These are phyloP conservation scores for Linepithema humile DNA, from an alignment of 1,140 invertebrate genomes.

Conservation along the genomic window DNA sequence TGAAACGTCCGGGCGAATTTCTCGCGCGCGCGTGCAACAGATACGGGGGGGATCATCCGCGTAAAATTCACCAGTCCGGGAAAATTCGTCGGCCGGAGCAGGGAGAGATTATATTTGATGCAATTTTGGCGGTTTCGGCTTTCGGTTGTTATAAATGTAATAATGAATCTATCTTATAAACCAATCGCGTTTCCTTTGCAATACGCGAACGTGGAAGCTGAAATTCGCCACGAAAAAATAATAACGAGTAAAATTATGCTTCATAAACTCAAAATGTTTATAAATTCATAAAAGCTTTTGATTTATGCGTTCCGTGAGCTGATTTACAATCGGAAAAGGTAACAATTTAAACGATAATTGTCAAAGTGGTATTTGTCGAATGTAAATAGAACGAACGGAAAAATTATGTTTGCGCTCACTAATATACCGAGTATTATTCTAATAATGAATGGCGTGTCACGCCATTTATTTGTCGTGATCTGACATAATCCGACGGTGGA, in stretches of 20 bases:
- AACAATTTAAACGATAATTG: not conserved
- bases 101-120: not conserved
- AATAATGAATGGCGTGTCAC: constrained; percentile 19
- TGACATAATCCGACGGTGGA: constrained; percentile 15
- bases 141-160: not conserved
- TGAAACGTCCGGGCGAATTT: constrained; percentile 42
- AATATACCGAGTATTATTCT: not conserved
- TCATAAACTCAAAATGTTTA: too few relatives aligned
- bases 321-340: not conserved
- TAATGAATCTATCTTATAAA: not conserved
- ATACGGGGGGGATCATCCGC: constrained; percentile 7
- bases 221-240: too few relatives aligned
- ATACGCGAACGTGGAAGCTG: too few relatives aligned
- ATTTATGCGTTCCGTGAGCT: not conserved
- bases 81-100: constrained; percentile 13
- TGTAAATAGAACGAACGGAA: not conserved
- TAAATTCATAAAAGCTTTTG: not conserved
- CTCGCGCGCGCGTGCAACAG: constrained; percentile 23
- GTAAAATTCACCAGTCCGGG: constrained; percentile 9
- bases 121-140: not conserved
- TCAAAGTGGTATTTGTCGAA: not conserved
- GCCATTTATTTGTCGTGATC: constrained; percentile 6
- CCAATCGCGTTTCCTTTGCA: not conserved
- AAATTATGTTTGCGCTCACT: not conserved
- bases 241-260: too few relatives aligned